A percentile compares a stretch with the other conserved stretches of the same genome.
phyloP scores from a whole-genome alignment of 2,113 vertebrate species.

The Callipepla californica region DNA sequence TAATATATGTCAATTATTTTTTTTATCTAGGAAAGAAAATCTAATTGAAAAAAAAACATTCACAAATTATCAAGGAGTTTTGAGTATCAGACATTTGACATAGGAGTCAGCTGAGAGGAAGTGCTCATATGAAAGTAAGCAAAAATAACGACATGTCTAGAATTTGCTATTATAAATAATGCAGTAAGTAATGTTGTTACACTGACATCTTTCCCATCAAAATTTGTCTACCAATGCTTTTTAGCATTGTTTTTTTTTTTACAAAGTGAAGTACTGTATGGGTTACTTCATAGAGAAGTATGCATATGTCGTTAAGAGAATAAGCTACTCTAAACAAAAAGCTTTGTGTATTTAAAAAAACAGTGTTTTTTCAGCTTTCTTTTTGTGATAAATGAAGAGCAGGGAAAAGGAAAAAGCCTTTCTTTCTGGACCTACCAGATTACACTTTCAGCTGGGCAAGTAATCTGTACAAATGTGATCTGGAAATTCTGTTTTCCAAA shows the following conservation, averaged over 20 bases:
- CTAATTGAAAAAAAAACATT: not conserved
- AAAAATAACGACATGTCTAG: not conserved
- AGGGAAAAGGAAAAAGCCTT: not conserved
- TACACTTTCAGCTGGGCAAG: not conserved
- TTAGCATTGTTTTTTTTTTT: not conserved
- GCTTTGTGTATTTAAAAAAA: not conserved
- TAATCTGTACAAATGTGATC: not conserved
- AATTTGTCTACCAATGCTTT: not conserved
- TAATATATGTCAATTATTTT: not conserved
- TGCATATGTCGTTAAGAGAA: not conserved
- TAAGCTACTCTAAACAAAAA: not conserved
- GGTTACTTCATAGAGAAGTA: not conserved
- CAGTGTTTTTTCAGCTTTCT: not conserved
- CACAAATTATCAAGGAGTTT: not conserved
- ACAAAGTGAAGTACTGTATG: not conserved
- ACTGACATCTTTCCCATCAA: not conserved
- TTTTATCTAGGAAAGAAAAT: not conserved
- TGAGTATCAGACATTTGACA: not conserved
- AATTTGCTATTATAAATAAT: not conserved
- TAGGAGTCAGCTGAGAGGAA: not conserved
- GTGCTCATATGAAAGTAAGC: not conserved
- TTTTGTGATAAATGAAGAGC: not conserved
- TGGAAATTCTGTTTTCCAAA: constrained; percentile 3
- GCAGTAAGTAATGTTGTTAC: not conserved
- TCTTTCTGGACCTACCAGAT: not conserved